phyloP scores from a whole-genome alignment of 1,140 invertebrate genomes.

The Proctacanthus coquilletti region DNA sequence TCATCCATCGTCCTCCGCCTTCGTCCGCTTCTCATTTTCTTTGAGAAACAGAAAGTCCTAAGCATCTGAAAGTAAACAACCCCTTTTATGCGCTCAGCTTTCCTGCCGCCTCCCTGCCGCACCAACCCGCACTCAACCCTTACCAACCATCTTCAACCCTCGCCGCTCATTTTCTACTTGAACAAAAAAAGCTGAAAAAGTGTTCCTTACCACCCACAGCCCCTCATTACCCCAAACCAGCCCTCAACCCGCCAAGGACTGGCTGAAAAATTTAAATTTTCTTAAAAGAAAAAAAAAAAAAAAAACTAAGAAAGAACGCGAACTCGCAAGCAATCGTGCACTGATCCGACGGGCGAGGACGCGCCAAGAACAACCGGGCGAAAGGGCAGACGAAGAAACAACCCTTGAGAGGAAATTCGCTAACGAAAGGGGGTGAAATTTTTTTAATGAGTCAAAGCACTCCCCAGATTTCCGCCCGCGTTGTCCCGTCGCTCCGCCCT shows the following conservation, averaged over 20 bases:
- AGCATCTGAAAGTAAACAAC: slow-evolving; percentile 1
- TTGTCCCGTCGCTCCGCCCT: no score
- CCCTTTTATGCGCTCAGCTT: not conserved
- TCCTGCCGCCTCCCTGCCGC: not conserved
- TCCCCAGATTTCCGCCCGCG: no score
- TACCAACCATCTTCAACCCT: not conserved
- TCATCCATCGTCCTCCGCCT: not conserved
- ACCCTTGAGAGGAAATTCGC: not conserved
- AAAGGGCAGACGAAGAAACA: not conserved
- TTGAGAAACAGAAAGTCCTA: not conserved
- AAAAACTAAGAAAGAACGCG: not conserved
- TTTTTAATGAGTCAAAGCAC: slow-evolving; percentile 1
- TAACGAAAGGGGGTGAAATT: not conserved
- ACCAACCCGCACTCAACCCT: not conserved
- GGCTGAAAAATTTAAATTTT: not conserved
- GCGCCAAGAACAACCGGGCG: no score
- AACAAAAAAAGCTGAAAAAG: not conserved
- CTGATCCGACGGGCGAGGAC: no score
- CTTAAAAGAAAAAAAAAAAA: not conserved
- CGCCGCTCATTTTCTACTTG: not conserved
- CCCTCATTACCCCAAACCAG: not conserved
- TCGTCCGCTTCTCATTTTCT: not conserved
- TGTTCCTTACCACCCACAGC: not conserved
- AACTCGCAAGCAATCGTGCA: not conserved
- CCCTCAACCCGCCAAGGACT: not conserved